A percentile compares a stretch with the other conserved stretches of the same genome.
Conservation (phyloP, 2,113 vertebrate species). For the Mastomys coucha region DNA sequence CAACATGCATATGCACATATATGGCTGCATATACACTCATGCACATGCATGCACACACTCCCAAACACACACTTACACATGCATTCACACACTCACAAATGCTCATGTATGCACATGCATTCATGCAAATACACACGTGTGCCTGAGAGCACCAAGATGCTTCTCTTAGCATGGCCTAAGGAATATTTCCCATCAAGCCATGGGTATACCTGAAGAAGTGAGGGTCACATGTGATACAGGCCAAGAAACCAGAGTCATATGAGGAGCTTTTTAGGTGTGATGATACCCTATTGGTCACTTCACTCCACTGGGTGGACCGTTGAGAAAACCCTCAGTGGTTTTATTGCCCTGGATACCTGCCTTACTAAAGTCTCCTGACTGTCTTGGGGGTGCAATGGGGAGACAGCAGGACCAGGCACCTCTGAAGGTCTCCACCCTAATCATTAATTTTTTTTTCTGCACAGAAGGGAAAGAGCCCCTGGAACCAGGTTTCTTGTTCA, state of each 20-base stretch:
- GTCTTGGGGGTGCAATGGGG: rapidly evolving
- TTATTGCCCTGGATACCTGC: rapidly evolving
- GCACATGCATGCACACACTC: neutral
- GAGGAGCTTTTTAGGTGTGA: neutral
- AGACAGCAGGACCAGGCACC: rapidly evolving
- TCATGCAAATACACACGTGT: neutral
- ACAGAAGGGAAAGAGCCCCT: neutral
- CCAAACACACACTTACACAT: neutral
- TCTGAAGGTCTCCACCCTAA: neutral
- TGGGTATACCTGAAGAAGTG: rapidly evolving
- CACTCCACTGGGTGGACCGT: neutral
- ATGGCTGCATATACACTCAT: neutral
- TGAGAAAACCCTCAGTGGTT: too few species aligned
- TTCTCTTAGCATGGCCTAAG: too few species aligned
- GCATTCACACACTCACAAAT: too few species aligned
- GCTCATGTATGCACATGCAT: neutral
- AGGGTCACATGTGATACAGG: rapidly evolving
- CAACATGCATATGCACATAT: neutral
- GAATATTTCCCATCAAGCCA: too few species aligned
- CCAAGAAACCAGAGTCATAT: neutral
- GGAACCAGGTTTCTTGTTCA: neutral
- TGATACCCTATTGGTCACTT: neutral
- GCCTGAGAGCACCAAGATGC: neutral
- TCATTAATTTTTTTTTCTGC: too few species aligned
- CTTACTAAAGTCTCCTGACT: neutral